Base-by-base conservation (phyloP, 1,140 invertebrate genomes). In the Augochlora pura region DNA sequence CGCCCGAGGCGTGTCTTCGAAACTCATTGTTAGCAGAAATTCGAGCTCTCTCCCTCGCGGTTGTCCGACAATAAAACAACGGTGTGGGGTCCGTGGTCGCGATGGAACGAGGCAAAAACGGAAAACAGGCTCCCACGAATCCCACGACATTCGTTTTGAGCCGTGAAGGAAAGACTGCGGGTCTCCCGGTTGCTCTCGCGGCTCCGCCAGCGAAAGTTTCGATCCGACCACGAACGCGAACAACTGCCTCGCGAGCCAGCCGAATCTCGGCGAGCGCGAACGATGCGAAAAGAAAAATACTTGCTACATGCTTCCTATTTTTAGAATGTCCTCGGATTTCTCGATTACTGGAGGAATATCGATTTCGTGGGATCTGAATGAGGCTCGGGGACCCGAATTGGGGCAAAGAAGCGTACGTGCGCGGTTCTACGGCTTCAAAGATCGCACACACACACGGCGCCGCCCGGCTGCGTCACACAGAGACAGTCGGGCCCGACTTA, bases 61-160 rank as follows among this genome's bases (percentile, higher is more conserved):
- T 66, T 73, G 79, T 85, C 75, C 81, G 60, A 84, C 86, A 87
- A 86, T 69, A 88, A 88, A 87, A 88, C 85, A 82, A 86, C 76
- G 70, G 72, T 70, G 84, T 83, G 81, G 84, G 80, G 74, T 70
- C 84, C 81, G 60, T 80, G 84, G 81, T 83, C 77, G 71, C 82
- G 70, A 68, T 81, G 77, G 70, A 83, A 87, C 86, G 75, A 84
- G 79, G 81, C 81, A 86, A 83, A 81, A 87, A 85, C 80, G 78
- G 87, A 88, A 88, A 85, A 88, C 80, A 88, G 87, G 87, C 88
- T 89, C 88, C 83, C 86, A 87, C 87, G 87, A 88, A 82, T 89
- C 82, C 87, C 81, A 86, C 83, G 79, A 86, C 83, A 60, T 60
- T 86, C 76, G 78, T 86, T 83, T 79, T 78, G 85, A 84, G 79